Evolutionary conservation across 2,888 invertebrate species (phyloP).

Genomic region (Podabrus alpinus): DNA sequence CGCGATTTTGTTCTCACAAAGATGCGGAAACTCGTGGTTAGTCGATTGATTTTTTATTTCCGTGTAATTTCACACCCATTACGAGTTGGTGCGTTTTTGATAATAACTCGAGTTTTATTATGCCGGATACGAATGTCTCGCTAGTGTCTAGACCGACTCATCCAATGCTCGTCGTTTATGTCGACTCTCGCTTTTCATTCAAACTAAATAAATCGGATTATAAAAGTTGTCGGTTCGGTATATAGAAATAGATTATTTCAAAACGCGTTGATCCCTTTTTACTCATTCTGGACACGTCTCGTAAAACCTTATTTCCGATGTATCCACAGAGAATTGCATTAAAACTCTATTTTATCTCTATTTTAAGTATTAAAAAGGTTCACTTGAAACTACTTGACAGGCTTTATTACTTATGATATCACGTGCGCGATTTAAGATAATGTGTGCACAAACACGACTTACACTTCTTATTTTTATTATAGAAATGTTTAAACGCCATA

Average conservation of each 20-base stretch:
- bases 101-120: not conserved
- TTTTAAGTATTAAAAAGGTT: not conserved
- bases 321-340: not conserved
- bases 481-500: conserved; percentile 22
- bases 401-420: not conserved
- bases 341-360: not conserved
- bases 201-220: not conserved
- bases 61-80: not conserved
- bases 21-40: not conserved
- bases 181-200: not conserved
- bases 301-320: not conserved
- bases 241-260: not conserved
- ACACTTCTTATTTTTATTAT: conserved; percentile 1
- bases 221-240: not conserved
- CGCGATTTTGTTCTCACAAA: not conserved
- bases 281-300: not conserved
- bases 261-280: not conserved
- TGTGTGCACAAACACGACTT: not conserved
- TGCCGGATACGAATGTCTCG: not conserved
- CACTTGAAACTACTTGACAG: not conserved
- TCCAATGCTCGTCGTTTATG: not conserved
- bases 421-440: not conserved
- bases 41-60: not conserved
- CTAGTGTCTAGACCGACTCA: not conserved
- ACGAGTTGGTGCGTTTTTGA: not conserved